Conservation (phyloP, 1,140 invertebrate species). For the Apis dorsata region DNA sequence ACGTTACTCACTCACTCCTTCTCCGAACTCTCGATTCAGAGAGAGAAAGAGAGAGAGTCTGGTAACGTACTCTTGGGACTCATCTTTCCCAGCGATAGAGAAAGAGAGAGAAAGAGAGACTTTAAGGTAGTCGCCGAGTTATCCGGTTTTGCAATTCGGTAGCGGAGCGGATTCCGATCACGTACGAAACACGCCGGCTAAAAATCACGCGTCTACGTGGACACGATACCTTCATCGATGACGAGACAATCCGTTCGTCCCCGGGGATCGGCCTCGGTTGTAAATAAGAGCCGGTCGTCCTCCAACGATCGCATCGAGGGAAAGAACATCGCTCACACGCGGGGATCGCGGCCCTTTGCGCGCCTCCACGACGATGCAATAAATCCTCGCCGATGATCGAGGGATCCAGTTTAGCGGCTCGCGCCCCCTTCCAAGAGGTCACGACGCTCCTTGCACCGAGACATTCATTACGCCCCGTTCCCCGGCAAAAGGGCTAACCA, state of each 20-base stretch:
- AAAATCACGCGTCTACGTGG: not conserved
- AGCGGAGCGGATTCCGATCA: not conserved
- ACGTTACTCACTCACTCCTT: too few species aligned
- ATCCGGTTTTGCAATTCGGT: not conserved
- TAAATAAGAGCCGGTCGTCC: conserved; percentile 19
- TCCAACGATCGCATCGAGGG: conserved; percentile 7
- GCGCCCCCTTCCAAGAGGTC: conserved; percentile 34
- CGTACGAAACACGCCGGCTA: not conserved
- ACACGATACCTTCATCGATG: not conserved
- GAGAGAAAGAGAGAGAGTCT: too few species aligned
- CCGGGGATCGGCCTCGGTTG: not conserved
- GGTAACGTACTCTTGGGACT: not conserved
- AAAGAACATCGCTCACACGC: conserved; percentile 36
- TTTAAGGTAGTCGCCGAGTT: not conserved
- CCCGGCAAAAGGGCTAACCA: not conserved
- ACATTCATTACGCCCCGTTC: conserved; percentile 50
- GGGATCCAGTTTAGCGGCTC: conserved; percentile 54
- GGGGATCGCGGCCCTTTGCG: conserved; percentile 40
- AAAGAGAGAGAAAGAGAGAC: too few species aligned
- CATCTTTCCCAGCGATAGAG: not conserved
- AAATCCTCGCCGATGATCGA: conserved; percentile 55
- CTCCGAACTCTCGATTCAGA: too few species aligned
- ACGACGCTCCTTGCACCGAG: conserved; percentile 46
- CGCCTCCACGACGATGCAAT: conserved; percentile 51
- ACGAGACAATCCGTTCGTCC: conserved; percentile 13